Evolutionary conservation across 1,140 invertebrate species (phyloP), one percentile per base, ranked within the genome.

Genomic region (Drosophila carrolli): DNA sequence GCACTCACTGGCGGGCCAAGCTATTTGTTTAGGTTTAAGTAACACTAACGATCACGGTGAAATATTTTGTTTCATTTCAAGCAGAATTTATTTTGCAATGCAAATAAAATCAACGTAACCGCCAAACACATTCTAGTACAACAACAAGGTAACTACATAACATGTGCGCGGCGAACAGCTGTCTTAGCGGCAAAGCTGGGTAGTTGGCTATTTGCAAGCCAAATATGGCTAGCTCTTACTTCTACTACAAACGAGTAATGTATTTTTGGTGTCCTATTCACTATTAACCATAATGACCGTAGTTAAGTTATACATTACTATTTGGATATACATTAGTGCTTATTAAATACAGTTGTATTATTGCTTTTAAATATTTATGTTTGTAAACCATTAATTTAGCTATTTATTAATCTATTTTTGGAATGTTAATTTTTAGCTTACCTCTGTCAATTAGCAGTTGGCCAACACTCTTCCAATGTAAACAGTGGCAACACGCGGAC

Each of bases 121-220:
- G 40, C 37, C 7, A 48, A 48, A 29, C 23, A 48, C 27, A 29
- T 5, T n/a, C 13, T 7, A 29, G 7, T 4, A 23, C 23, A 23
- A 10, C 55, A 63, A 16, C 60, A 35, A 60, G 14, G 19, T 11
- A 54, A 38, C 59, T 40, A 40, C 11, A 59, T 59, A 59, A 32
- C 59, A 62, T 62, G 59, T 59, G 59, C 23, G 14, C 55, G 56
- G 27, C 27, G 1, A 35, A 60, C 55, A 63, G 38, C 40, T 63
- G 60, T 43, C 43, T n/a, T 23, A 35, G 38, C 38, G 27, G 16
- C 35, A 40, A 23, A 16, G 35, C 11, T 53, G 38, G 6, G 27
- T 5, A 38, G 13, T n/a, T 59, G 37, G 27, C 37, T 2, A 41
- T 6, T 59, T 41, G 19, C 23, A 11, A 62, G 54, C 37, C 37